A percentile compares a stretch with the other conserved stretches of the same genome.
Evolutionary conservation across 2,888 invertebrate species (phyloP).

Genomic region (Meiosimyza platycephala): DNA sequence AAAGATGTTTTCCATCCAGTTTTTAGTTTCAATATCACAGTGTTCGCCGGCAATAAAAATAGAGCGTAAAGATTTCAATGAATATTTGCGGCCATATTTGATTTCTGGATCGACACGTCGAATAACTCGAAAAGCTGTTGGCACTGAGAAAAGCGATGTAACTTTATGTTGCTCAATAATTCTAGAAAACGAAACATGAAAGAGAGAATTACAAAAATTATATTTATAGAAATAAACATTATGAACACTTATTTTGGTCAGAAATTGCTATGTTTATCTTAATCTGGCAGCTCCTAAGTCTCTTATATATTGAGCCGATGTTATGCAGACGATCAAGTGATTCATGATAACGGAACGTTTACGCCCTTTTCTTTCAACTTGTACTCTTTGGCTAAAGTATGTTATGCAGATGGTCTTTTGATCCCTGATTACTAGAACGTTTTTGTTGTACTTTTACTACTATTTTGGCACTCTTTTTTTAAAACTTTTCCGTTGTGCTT

Average conservation of each 20-base stretch:
- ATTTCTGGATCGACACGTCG: conserved; percentile 83
- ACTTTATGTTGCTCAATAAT: conserved; percentile 90
- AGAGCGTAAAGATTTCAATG: conserved; percentile 75
- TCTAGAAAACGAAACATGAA: conserved; percentile 66
- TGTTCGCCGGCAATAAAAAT: conserved; percentile 93
- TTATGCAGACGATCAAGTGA: background rate
- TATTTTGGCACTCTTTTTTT: too few relatives aligned
- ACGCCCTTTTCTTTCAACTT: too few relatives aligned
- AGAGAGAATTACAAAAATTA: background rate
- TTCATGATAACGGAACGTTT: background rate
- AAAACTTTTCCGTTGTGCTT: too few relatives aligned
- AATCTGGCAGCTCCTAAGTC: too few relatives aligned
- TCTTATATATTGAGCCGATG: too few relatives aligned
- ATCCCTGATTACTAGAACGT: too few relatives aligned
- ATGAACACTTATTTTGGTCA: background rate
- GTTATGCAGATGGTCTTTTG: too few relatives aligned
- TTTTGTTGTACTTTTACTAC: too few relatives aligned
- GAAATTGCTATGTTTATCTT: background rate
- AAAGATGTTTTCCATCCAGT: conserved; percentile 79
- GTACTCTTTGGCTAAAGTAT: too few relatives aligned
- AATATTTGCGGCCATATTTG: conserved; percentile 77
- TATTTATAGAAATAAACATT: background rate
- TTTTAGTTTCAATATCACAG: conserved; percentile 89
- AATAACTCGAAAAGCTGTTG: conserved; percentile 87
- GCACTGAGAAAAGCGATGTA: conserved; percentile 87